A percentile compares a stretch with the other conserved stretches of the same genome.
Evolutionary conservation across 2,113 vertebrate species (phyloP).

Genomic region (Dasyurus viverrinus): DNA sequence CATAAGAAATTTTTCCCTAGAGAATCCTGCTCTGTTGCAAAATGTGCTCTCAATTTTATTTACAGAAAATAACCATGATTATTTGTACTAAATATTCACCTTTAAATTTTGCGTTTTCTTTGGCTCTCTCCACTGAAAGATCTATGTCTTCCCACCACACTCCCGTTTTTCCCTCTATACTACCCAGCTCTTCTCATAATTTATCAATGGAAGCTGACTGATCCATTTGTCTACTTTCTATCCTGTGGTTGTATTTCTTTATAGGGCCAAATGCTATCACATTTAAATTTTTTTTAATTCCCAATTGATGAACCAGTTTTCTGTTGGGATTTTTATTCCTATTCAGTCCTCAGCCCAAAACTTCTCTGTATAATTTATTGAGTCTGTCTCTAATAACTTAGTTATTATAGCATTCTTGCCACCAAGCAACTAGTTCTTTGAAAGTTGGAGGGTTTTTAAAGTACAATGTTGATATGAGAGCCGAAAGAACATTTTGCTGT

Average conservation of each 20-base stretch:
- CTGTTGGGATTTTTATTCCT: neutral
- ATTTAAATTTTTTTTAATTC: slow-evolving; percentile 17
- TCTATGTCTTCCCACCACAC: neutral
- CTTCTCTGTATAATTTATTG: slow-evolving; percentile 12
- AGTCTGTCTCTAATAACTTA: neutral
- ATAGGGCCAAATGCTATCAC: neutral
- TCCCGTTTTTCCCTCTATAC: neutral
- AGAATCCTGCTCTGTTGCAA: neutral
- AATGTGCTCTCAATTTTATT: neutral
- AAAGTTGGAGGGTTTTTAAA: neutral
- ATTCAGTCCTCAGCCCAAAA: neutral
- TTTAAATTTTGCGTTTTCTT: slow-evolving; percentile 18
- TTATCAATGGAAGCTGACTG: neutral
- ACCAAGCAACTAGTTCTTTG: neutral
- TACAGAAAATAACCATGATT: neutral
- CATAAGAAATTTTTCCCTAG: neutral
- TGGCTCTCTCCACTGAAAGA: neutral
- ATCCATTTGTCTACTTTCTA: neutral
- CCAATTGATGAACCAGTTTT: slow-evolving; percentile 29
- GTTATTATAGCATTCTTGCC: neutral
- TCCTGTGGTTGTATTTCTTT: neutral
- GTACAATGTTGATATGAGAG: slow-evolving; percentile 22
- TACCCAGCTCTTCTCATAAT: neutral
- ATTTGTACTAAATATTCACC: neutral
- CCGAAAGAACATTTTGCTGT: slow-evolving; percentile 63